These are phyloP conservation scores for Oscarella lobularis DNA, from an alignment of 37 sponge, comb jelly and placozoan genomes.

Conservation along the genomic window DNA sequence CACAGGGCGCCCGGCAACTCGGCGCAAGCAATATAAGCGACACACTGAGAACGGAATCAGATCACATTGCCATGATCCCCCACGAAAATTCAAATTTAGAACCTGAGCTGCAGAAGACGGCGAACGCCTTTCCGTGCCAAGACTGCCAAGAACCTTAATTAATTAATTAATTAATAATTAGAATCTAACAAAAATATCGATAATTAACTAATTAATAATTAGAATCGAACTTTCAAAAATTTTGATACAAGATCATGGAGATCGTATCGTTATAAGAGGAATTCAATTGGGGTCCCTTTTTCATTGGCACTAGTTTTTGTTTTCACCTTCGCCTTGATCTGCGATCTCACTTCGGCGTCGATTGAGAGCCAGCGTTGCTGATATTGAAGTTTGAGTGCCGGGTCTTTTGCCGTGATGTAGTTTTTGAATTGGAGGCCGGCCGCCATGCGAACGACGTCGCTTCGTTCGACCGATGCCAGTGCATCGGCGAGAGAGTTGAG, in stretches of 20 bases:
- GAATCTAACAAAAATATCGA: too few relatives aligned
- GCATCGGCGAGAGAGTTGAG: constrained; percentile 57
- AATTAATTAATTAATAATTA: too few relatives aligned
- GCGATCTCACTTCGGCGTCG: constrained; percentile 27
- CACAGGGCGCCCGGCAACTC: constrained; percentile 71
- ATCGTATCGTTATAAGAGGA: too few relatives aligned
- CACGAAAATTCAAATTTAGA: too few relatives aligned
- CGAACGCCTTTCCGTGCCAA: constrained; percentile 76
- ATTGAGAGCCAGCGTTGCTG: constrained; percentile 72
- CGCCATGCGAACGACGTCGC: constrained; percentile 59
- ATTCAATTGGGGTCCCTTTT: too few relatives aligned
- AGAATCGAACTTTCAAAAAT: too few relatives aligned
- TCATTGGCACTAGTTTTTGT: too few relatives aligned
- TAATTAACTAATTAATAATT: too few relatives aligned
- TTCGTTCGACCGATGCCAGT: constrained; percentile 46
- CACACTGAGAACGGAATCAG: too few relatives aligned
- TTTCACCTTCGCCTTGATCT: constrained; percentile 66
- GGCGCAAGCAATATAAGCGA: constrained; percentile 80
- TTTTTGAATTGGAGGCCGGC: constrained; percentile 98
- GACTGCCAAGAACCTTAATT: constrained; percentile 61
- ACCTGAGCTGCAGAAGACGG: constrained; percentile 75
- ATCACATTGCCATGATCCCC: too few relatives aligned
- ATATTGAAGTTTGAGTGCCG: constrained; percentile 25
- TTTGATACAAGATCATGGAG: too few relatives aligned
- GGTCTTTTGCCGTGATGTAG: constrained; percentile 81